Evolutionary conservation across 2,113 vertebrate species (phyloP).

Genomic region (Chlorodrepanis virens): DNA sequence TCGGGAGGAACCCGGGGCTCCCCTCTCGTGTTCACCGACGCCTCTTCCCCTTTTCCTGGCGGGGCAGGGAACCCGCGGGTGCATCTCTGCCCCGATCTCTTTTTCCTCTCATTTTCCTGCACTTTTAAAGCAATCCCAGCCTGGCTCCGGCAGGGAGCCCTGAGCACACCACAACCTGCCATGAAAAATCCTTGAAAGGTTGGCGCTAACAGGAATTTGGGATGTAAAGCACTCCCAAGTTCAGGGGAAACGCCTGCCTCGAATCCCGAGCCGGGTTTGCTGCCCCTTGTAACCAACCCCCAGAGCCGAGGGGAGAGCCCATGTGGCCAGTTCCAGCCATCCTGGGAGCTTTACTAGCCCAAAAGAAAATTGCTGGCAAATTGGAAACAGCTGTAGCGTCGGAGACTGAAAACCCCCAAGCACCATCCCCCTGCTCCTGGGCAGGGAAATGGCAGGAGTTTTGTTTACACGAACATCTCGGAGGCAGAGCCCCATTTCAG

Average conservation of each 20-base stretch:
- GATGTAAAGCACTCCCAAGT: neutral
- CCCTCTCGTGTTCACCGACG: neutral
- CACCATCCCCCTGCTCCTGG: neutral
- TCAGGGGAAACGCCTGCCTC: neutral
- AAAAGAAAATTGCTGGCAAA: conserved; percentile 76
- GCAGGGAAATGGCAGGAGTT: conserved; percentile 47
- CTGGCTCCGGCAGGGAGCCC: neutral
- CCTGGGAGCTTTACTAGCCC: conserved; percentile 69
- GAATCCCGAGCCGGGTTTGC: neutral
- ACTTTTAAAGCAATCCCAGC: neutral
- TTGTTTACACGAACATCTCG: conserved; percentile 20
- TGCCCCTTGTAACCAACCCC: conserved; percentile 37
- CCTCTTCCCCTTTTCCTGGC: neutral
- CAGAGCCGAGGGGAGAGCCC: neutral
- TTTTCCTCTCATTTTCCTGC: neutral
- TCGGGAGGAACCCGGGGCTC: neutral
- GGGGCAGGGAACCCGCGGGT: neutral
- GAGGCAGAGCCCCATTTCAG: neutral
- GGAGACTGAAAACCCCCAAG: neutral
- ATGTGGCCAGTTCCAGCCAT: conserved; percentile 62
- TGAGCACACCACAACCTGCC: neutral
- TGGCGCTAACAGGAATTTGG: neutral
- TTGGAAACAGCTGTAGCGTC: conserved; percentile 63
- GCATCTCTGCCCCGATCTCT: neutral
- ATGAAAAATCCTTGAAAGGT: neutral